Percentiles rank a stretch among this genome's conserved stretches.
phyloP scores from a whole-genome alignment of 2,113 vertebrate genomes.

The Gavialis gangeticus region DNA sequence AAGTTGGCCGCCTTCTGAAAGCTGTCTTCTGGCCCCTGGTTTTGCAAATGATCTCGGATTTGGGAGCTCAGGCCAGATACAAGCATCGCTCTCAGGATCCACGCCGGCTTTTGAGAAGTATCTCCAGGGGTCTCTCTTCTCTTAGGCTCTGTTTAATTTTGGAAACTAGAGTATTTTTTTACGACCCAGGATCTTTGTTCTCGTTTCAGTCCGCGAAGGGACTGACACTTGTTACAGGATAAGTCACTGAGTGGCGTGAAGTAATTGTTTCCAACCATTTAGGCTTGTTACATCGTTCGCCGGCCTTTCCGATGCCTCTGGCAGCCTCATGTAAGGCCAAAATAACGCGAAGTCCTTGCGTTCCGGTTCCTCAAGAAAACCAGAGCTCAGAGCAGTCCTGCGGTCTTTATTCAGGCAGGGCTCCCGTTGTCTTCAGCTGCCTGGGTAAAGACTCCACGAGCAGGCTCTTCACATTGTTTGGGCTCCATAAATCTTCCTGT shows the following conservation, averaged over 20 bases:
- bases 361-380: background rate
- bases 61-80: background rate
- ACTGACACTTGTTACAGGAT: background rate
- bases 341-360: background rate
- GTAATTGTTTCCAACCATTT: background rate
- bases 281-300: background rate
- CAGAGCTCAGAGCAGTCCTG: background rate
- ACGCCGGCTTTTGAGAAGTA: background rate
- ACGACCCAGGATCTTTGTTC: background rate
- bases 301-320: background rate
- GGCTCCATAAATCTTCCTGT: background rate
- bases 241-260: background rate
- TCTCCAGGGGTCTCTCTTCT: background rate
- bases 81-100: background rate
- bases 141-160: constrained; percentile 30
- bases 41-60: background rate
- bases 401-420: background rate
- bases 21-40: constrained; percentile 39
- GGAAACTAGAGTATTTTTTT: constrained; percentile 33
- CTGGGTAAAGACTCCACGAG: background rate
- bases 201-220: background rate
- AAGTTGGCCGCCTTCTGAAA: background rate
- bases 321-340: background rate
- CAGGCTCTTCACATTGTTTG: background rate
- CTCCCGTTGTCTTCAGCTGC: background rate